phyloP scores from a whole-genome alignment of 2,797 vertebrate species.

The Manis crassicaudata region DNA sequence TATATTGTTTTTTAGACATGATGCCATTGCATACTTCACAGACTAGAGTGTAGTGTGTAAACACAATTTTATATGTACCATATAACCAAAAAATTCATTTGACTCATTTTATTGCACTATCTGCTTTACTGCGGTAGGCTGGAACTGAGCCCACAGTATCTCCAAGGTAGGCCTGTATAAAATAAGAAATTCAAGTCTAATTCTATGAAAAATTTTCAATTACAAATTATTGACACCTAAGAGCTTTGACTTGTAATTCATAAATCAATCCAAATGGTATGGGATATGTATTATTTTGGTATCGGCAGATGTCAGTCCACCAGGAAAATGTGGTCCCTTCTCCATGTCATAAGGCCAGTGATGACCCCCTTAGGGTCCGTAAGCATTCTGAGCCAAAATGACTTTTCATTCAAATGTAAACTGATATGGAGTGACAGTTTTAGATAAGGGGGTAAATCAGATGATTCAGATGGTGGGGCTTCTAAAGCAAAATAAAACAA shows the following conservation, averaged over 20 bases:
- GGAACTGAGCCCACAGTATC: too few species aligned
- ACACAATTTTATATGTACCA: too few species aligned
- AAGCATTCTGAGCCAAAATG: not conserved
- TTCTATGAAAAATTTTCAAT: not conserved
- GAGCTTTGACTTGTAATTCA: not conserved
- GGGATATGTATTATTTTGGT: not conserved
- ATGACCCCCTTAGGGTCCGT: not conserved
- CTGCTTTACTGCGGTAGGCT: too few species aligned
- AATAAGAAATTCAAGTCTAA: not conserved
- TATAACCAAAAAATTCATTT: too few species aligned
- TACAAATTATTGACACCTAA: not conserved
- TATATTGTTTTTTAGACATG: too few species aligned
- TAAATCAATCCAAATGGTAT: not conserved
- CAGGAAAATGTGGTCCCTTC: not conserved
- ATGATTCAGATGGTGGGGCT: not conserved
- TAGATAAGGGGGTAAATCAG: not conserved
- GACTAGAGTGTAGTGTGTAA: too few species aligned
- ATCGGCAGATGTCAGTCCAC: not conserved
- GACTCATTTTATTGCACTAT: too few species aligned
- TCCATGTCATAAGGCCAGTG: not conserved
- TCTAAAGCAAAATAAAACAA: constrained; percentile 37
- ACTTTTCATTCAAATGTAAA: not conserved
- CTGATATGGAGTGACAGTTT: not conserved
- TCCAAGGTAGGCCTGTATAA: not conserved
- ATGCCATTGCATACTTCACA: too few species aligned